Base-by-base conservation (phyloP, 2,797 vertebrate species). In the Rhinatrema bivittatum region DNA sequence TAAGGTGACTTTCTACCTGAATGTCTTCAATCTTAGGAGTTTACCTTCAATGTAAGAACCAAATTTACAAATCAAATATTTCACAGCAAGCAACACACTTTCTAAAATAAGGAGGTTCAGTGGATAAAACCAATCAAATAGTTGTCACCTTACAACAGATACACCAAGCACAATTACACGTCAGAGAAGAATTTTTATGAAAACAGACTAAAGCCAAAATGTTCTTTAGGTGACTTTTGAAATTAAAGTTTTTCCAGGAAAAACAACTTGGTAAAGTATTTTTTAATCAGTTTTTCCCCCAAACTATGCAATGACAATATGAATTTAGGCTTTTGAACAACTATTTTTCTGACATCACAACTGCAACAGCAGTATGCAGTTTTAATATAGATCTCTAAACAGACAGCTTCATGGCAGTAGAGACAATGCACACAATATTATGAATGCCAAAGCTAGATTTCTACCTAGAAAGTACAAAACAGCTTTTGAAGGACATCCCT, bases 131-230 rank as follows among this genome's bases (percentile, higher is more conserved):
- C 82, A 84, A 79, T 85, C 81, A 75, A 83, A 83, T 81, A 80
- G 73, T 84, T 68, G 86, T 91, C 88, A 90, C 91, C 91, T 89
- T 90, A 88, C 87, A 91, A 90, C 89, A 93, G 83, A 89, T 87
- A 87, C 89, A 86, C 88, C 86, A 85, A 70, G 79, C 56, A 58
- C 62, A 55, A 47, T 74, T 69, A 64, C 53, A 47, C 54, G 67
- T 72, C 74, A 62, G 17, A 37, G n/a, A n/a, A n/a, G n/a, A n/a
- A n/a, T 16, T 29, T 70, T 76, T 60, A 62, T n/a, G n/a, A n/a
- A n/a, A 41, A 62, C 70, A 76, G 65, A 68, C 84, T 80, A 61
- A 78, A 77, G 56, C 78, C 74, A 81, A 74, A 50, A 45, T 74
- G 70, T 63, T 78, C n/a, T 81, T 75, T n/a, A 56, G 68, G 70